Base-by-base conservation (phyloP, 2,888 invertebrate genomes). In the Hetaerina titia region DNA sequence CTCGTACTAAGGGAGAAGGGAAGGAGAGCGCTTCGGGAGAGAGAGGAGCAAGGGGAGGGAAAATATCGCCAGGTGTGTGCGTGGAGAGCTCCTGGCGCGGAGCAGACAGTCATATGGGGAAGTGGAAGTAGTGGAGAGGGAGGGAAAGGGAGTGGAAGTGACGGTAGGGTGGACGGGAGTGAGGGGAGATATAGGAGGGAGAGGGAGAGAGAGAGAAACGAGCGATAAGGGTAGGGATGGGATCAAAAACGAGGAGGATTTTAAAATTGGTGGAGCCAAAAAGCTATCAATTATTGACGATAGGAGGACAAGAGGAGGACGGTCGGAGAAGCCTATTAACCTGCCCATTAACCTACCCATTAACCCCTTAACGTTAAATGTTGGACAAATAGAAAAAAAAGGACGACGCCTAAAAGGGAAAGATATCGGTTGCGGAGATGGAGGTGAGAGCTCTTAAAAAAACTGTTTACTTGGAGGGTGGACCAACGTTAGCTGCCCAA, bases 231-330 rank as follows among this genome's bases (percentile, higher is more conserved):
- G 7, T 13, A 0, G n/a, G 9, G 63, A 13, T 9, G 1, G 81
- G 22, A 81, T 22, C 81, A 31, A 81, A 31, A 31, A 31, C 31
- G 11, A 8, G 25, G 15, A 13, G 25, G 25, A 31, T 81, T 81
- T 81, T 31, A 13, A 81, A 81, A 81, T 81, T 81, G 31, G 81
- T 31, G 22, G 31, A 81, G 81, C 31, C 81, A 13, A 22, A 81
- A 81, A 31, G 45, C 81, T 81, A 81, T 81, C 81, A 81, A 81
- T 81, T 81, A 31, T 81, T 31, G 31, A 81, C 81, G 81, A 81
- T 31, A 31, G 13, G 81, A n/a, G 25, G 13, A 13, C 9, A 31
- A 8, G 69, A 69, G 4, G 69, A 31, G 69, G 69, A 69, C 9
- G 69, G 9, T 31, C 25, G 81, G n/a, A 13, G 15, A 31, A 31